Conservation (phyloP, 64 coral and sea anemone species). For the Acropora yongei region DNA sequence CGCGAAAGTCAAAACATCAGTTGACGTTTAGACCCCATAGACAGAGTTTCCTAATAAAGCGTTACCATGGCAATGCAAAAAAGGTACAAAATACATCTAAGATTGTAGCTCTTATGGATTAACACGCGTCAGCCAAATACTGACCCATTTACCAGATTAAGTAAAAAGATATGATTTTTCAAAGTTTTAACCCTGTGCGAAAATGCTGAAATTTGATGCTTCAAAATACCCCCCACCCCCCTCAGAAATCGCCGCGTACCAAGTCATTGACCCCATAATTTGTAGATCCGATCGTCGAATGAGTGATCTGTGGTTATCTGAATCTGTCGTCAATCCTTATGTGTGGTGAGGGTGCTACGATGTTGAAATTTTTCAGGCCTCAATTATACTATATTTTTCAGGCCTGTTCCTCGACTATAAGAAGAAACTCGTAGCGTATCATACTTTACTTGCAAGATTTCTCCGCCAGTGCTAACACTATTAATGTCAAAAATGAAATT, state of each 20-base stretch:
- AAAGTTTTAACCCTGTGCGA: constrained; percentile 2
- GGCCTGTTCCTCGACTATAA: no score
- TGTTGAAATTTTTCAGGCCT: no score
- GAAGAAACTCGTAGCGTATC: no score
- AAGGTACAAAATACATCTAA: neutral
- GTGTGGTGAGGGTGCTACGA: neutral
- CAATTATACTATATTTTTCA: no score
- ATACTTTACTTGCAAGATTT: no score
- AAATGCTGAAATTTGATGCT: constrained; percentile 12
- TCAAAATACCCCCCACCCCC: neutral
- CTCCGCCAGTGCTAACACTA: no score
- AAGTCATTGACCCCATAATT: neutral
- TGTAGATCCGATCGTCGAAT: neutral
- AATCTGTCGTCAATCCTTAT: no score
- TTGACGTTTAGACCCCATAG: neutral
- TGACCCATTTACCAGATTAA: constrained; percentile 1
- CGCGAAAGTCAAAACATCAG: neutral
- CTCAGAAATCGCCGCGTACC: constrained; percentile 1
- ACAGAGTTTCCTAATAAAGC: neutral
- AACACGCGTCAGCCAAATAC: neutral
- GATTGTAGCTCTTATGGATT: neutral
- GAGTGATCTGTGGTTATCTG: neutral
- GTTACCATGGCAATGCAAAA: neutral
- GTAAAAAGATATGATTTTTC: constrained; percentile 3
- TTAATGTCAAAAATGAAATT: no score